phyloP scores from a whole-genome alignment of 2,888 invertebrate genomes.

The Dromius quadrimaculatus region DNA sequence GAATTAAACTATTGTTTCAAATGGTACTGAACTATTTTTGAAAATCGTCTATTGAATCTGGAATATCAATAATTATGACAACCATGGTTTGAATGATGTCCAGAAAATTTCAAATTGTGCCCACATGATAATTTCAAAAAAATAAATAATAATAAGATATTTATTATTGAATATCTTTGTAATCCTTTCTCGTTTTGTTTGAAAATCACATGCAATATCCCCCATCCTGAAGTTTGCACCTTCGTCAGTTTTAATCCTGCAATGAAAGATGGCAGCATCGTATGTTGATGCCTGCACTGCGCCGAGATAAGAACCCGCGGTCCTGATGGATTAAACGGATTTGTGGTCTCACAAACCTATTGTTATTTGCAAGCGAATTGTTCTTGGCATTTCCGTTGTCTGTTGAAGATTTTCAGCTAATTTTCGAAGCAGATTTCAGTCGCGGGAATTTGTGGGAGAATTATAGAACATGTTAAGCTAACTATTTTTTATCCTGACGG shows the following conservation, averaged over 20 bases:
- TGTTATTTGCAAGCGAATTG: constrained; percentile 28
- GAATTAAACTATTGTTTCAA: too few relatives aligned
- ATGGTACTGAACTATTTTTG: too few relatives aligned
- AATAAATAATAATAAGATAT: too few relatives aligned
- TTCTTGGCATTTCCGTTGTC: constrained; percentile 12
- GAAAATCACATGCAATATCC: constrained; percentile 34
- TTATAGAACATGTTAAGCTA: too few relatives aligned
- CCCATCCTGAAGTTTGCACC: constrained; percentile 29
- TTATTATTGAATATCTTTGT: too few relatives aligned
- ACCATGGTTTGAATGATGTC: too few relatives aligned
- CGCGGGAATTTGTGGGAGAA: too few relatives aligned
- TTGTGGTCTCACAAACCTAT: constrained; percentile 20
- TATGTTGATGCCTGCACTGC: constrained; percentile 20
- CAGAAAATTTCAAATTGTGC: too few relatives aligned
- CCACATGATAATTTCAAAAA: too few relatives aligned
- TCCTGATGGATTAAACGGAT: constrained; percentile 31
- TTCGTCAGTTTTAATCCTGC: constrained; percentile 45
- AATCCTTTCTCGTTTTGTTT: constrained; percentile 40
- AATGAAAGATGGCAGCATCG: constrained; percentile 4
- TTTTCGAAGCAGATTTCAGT: constrained; percentile 19
- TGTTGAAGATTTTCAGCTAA: constrained; percentile 13
- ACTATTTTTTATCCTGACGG: too few relatives aligned
- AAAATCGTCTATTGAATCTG: too few relatives aligned
- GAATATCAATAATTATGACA: too few relatives aligned
- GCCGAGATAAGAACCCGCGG: constrained; percentile 15